Percentiles rank a stretch among this genome's conserved stretches.
These are phyloP conservation scores for Euzetes globulus DNA, from an alignment of 2,888 invertebrate species.

Conservation along the genomic window DNA sequence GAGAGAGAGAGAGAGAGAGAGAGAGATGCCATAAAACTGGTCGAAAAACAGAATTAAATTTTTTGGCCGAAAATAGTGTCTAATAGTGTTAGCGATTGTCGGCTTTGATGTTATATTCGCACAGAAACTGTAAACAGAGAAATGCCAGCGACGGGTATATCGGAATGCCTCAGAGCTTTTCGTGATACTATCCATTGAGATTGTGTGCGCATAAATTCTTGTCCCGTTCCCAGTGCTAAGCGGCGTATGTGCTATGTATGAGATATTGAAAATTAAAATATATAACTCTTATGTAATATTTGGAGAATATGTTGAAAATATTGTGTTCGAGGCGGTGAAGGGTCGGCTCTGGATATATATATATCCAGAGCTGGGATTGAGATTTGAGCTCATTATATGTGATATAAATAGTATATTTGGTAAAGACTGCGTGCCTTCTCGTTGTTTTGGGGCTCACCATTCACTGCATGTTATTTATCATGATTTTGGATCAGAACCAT, in stretches of 20 bases:
- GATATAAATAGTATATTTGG: slow-evolving; percentile 7
- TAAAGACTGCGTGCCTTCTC: neutral
- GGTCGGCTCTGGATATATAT: neutral
- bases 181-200: neutral
- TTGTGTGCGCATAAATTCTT: slow-evolving; percentile 18
- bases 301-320: neutral
- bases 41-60: neutral
- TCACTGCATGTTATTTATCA: neutral
- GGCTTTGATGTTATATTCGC: neutral
- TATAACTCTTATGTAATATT: neutral
- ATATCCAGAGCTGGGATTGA: neutral
- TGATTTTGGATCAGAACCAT: neutral
- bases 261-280: slow-evolving; percentile 22
- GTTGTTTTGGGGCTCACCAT: neutral
- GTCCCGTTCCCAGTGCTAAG: slow-evolving; percentile 1
- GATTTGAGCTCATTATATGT: neutral
- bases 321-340: slow-evolving; percentile 5
- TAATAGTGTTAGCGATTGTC: slow-evolving; percentile 13
- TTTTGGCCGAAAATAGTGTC: neutral
- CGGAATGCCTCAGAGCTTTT: slow-evolving; percentile 8
- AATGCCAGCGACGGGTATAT: neutral
- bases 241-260: neutral
- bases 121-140: neutral
- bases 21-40: neutral
- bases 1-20: neutral